Percentiles rank a stretch among this genome's conserved stretches.
Conservation (phyloP, 1,140 invertebrate genomes). For the Drosophila kurseongensis region DNA sequence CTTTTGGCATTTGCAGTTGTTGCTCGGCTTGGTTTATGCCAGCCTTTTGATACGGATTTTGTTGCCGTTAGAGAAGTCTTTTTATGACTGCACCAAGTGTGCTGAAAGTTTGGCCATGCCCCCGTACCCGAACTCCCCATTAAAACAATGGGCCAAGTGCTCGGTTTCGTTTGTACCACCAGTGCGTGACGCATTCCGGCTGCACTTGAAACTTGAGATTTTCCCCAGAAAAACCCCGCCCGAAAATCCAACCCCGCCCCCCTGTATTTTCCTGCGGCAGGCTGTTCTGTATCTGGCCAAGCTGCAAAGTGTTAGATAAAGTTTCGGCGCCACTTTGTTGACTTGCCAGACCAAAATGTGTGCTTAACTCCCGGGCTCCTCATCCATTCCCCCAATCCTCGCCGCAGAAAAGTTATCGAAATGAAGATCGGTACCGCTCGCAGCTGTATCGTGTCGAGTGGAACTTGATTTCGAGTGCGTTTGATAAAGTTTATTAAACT, state of each 20-base stretch:
- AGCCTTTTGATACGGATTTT: slow-evolving; percentile 63
- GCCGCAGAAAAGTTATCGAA: slow-evolving; percentile 44
- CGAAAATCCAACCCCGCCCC: neutral
- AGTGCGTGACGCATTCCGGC: slow-evolving; percentile 74
- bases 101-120: slow-evolving; percentile 61
- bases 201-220: slow-evolving; percentile 72
- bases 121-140: neutral
- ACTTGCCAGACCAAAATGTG: slow-evolving; percentile 70
- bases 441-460: slow-evolving; percentile 44
- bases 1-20: slow-evolving; percentile 63
- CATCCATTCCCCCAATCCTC: neutral
- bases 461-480: slow-evolving; percentile 44
- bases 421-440: slow-evolving; percentile 44
- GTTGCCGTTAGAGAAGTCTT: slow-evolving; percentile 46
- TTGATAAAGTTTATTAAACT: slow-evolving; percentile 54
- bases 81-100: slow-evolving; percentile 81
- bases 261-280: slow-evolving; percentile 4
- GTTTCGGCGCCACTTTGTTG: slow-evolving; percentile 76
- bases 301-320: slow-evolving; percentile 74
- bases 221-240: slow-evolving; percentile 13
- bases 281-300: slow-evolving; percentile 52
- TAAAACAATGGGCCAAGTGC: slow-evolving; percentile 55
- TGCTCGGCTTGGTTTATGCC: slow-evolving; percentile 65
- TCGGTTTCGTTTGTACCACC: slow-evolving; percentile 38
- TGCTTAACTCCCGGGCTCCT: slow-evolving; percentile 49